Percentiles rank a stretch among this genome's conserved stretches.
phyloP scores from a whole-genome alignment of 2,888 invertebrate genomes.

The Drosophila phalerata region DNA sequence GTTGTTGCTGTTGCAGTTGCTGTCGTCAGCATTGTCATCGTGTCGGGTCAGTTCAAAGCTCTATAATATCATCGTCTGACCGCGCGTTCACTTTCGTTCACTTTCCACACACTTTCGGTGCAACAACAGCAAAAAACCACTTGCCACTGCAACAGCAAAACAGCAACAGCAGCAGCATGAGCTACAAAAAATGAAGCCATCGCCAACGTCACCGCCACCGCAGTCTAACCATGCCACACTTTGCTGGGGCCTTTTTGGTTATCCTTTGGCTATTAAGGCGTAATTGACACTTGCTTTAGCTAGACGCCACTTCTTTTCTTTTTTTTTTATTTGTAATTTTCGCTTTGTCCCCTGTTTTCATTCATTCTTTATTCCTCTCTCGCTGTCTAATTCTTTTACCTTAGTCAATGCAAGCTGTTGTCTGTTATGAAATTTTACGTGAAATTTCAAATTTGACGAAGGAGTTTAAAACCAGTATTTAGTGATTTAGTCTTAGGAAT shows the following conservation, averaged over 20 bases:
- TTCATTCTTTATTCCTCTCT: not conserved
- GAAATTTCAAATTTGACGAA: constrained; percentile 19
- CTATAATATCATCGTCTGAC: constrained; percentile 70
- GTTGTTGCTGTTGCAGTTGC: constrained; percentile 20
- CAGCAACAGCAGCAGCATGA: constrained; percentile 17
- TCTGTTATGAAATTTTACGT: constrained; percentile 26
- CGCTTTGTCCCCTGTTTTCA: not conserved
- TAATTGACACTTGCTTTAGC: constrained; percentile 76
- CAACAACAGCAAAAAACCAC: constrained; percentile 29
- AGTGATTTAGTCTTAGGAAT: too few species aligned
- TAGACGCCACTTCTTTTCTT: constrained; percentile 36
- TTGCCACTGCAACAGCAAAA: constrained; percentile 26
- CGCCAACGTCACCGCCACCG: constrained; percentile 34
- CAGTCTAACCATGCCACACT: constrained; percentile 72
- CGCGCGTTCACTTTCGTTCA: constrained; percentile 66
- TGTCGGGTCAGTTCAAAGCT: constrained; percentile 71
- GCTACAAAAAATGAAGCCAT: constrained; percentile 31
- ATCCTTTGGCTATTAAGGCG: constrained; percentile 79
- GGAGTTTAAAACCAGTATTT: not conserved
- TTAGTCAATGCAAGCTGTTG: constrained; percentile 1
- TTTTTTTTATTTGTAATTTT: constrained; percentile 21
- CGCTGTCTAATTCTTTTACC: not conserved
- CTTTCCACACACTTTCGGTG: constrained; percentile 65
- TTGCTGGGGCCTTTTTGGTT: constrained; percentile 79
- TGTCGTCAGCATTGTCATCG: constrained; percentile 63